These are phyloP conservation scores for Chrysocyon brachyurus DNA, from an alignment of 2,797 vertebrate species.

Conservation along the genomic window DNA sequence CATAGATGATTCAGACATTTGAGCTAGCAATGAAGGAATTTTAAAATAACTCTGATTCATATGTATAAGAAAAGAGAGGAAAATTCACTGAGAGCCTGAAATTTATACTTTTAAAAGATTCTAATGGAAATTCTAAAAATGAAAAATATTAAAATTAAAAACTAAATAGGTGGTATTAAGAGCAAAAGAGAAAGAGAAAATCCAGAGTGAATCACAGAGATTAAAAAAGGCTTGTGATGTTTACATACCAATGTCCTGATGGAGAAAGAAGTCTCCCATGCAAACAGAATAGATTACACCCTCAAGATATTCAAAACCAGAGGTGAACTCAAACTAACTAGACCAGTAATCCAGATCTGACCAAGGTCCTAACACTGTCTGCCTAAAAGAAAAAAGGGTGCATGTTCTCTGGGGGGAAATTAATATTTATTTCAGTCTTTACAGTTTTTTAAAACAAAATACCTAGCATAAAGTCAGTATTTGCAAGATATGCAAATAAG, in stretches of 20 bases:
- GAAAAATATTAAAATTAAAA: neutral
- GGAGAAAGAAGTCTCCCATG: neutral
- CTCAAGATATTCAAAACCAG: neutral
- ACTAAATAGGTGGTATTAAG: neutral
- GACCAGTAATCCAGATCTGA: neutral
- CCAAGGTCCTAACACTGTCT: neutral
- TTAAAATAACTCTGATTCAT: neutral
- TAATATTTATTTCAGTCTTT: neutral
- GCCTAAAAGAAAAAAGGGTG: neutral
- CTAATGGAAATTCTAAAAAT: neutral
- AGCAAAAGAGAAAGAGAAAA: neutral
- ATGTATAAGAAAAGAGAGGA: neutral
- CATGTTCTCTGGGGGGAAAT: neutral
- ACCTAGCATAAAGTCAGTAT: neutral
- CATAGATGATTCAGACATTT: neutral
- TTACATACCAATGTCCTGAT: neutral
- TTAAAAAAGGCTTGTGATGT: neutral
- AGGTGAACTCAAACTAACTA: neutral
- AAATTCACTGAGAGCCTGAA: neutral
- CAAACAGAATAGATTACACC: neutral
- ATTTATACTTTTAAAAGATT: neutral
- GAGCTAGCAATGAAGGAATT: neutral
- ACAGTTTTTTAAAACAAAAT: neutral
- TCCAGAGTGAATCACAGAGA: neutral
- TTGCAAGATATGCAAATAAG: neutral